Conservation (phyloP, 1,140 invertebrate genomes). For the Trichonephila clavata region DNA sequence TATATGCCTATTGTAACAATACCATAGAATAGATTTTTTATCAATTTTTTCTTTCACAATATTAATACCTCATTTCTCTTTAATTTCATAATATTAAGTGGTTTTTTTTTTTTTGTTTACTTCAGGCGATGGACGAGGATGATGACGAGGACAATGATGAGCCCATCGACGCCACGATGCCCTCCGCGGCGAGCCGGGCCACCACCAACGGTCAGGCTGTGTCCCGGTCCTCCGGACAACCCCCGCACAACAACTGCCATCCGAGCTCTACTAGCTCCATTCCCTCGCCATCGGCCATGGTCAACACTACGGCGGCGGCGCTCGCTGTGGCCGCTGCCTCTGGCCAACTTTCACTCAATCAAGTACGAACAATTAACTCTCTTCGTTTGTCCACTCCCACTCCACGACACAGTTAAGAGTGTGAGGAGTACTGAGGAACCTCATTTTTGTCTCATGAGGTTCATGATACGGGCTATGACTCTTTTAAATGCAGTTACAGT, state of each 20-base stretch:
- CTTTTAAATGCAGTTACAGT: too few relatives aligned
- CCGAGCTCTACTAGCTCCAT: constrained; percentile 73
- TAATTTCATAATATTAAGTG: not conserved
- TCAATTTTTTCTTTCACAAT: too few relatives aligned
- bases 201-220: constrained; percentile 74
- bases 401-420: not conserved
- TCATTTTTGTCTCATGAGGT: too few relatives aligned
- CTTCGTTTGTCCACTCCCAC: not conserved
- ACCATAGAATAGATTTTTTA: too few relatives aligned
- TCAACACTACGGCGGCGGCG: constrained; percentile 83
- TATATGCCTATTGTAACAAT: too few relatives aligned
- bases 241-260: constrained; percentile 81
- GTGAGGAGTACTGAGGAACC: too few relatives aligned
- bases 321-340: constrained; percentile 84
- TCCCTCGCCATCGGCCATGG: constrained; percentile 65
- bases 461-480: too few relatives aligned
- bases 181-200: constrained; percentile 83
- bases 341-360: constrained; percentile 84
- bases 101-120: not conserved
- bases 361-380: constrained; percentile 79
- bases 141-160: constrained; percentile 77
- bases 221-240: constrained; percentile 67
- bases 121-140: constrained; percentile 72
- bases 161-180: constrained; percentile 82
- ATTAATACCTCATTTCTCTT: too few relatives aligned